Evolutionary conservation across 2,888 invertebrate species (phyloP).

Genomic region (Phlogophora meticulosa): DNA sequence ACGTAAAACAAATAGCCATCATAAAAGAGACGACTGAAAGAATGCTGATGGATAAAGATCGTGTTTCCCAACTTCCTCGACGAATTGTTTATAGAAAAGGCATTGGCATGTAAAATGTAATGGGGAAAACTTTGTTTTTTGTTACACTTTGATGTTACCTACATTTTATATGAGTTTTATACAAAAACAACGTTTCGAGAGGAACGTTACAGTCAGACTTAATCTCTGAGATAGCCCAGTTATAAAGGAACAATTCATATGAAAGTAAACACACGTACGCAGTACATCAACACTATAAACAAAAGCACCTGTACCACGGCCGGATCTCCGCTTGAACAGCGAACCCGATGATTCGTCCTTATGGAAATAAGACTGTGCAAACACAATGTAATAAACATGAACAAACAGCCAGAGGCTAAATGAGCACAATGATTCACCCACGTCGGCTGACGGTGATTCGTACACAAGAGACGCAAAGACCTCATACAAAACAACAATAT

Average conservation of each 20-base stretch:
- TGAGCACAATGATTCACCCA: constrained; percentile 76
- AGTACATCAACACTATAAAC: constrained; percentile 36
- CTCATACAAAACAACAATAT: constrained; percentile 57
- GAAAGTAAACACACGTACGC: constrained; percentile 37
- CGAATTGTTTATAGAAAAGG: constrained; percentile 49
- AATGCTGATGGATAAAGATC: constrained; percentile 52
- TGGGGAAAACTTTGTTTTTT: constrained; percentile 30
- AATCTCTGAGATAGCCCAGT: constrained; percentile 26
- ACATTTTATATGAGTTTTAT: constrained; percentile 28
- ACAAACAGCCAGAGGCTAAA: constrained; percentile 76
- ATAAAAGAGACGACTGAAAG: constrained; percentile 49
- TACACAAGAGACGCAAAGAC: constrained; percentile 43
- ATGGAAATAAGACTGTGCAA: constrained; percentile 71
- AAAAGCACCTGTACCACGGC: constrained; percentile 49
- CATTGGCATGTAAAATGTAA: constrained; percentile 43
- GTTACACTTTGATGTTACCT: constrained; percentile 16
- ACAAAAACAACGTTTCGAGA: constrained; percentile 32
- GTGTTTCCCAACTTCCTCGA: constrained; percentile 40
- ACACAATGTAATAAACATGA: constrained; percentile 73
- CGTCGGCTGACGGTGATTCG: constrained; percentile 52
- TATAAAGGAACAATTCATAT: constrained; percentile 37
- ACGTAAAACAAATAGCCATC: constrained; percentile 46
- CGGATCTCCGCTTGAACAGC: constrained; percentile 56
- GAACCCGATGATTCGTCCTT: constrained; percentile 71
- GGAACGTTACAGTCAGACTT: constrained; percentile 31